Evolutionary conservation across 1,140 invertebrate genomes (phyloP).

Genomic region (Ptiloglossa arizonensis): DNA sequence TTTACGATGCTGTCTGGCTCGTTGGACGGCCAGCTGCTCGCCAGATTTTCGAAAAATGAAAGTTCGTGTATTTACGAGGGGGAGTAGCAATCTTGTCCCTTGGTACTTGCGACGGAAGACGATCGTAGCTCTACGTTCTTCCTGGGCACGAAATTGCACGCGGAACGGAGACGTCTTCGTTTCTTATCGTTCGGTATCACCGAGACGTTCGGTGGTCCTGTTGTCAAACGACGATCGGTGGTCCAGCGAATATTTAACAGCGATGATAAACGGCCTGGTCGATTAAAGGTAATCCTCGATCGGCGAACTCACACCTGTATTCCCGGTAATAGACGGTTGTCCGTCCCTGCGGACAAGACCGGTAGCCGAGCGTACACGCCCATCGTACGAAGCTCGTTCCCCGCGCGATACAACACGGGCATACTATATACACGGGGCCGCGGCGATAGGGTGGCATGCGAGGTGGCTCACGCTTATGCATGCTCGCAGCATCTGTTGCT

Average conservation of each 20-base stretch:
- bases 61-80: too few relatives aligned
- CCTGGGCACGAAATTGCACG: too few relatives aligned
- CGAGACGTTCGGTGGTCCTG: too few relatives aligned
- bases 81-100: too few relatives aligned
- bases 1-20: too few relatives aligned
- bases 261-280: constrained; percentile 12
- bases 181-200: too few relatives aligned
- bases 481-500: constrained; percentile 73
- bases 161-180: too few relatives aligned
- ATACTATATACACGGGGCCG: constrained; percentile 35
- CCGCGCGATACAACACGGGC: constrained; percentile 22
- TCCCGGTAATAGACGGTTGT: constrained; percentile 61
- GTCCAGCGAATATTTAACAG: constrained; percentile 21
- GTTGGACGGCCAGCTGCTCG: too few relatives aligned
- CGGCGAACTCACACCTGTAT: constrained; percentile 55
- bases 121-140: too few relatives aligned
- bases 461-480: constrained; percentile 65
- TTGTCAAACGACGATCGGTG: constrained; percentile 10
- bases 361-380: constrained; percentile 57
- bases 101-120: too few relatives aligned
- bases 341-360: constrained; percentile 62
- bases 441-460: constrained; percentile 47
- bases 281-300: constrained; percentile 38
- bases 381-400: constrained; percentile 50
- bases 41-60: too few relatives aligned